Evolutionary conservation across 2,888 invertebrate genomes (phyloP), one percentile per base, ranked within the genome.

Genomic region (Acanthacorydalis orientalis): DNA sequence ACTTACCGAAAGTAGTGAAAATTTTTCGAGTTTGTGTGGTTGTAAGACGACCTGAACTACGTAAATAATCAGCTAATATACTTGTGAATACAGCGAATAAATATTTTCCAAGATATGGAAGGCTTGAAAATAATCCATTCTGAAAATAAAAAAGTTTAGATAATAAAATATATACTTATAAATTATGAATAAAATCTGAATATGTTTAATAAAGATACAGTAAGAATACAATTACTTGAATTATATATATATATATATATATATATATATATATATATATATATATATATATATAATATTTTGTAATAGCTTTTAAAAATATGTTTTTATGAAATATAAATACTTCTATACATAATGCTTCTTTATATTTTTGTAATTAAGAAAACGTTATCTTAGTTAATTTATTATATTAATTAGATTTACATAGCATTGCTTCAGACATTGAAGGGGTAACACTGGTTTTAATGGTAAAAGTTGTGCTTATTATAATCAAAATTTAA

Each of bases 61-160:
- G 68, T 43, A 88, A 64, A 49, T 74, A 73, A 65, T 88, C 88
- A 0, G 86, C 88, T 48, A 86, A 62, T 49, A 74, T 76, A 1
- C 86, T 83, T 0, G 83, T 80, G 2, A 75, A 67, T 4, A 87
- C 65, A 1, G 87, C 87, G 69, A 86, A 86, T 3, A 81, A 61
- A 60, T 88, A 88, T 69, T 88, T 89, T 43, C 87, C 87, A 53
- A 90, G 68, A 68, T 89, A 90, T 0, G 90, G 90, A 46, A 90
- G 69, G 43, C 89, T 87, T 0, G 88, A 88, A 37, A 86, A 69
- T 1, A 87, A 67, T 1, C 89, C 88, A 60, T 90, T 90, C 80
- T 87, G 65, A 31, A 56, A 59, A 54, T 51, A 59, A 50, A 49
- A 23, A 4, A 23, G 2, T 4, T 23, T 23, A 4, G 23, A 23